A percentile compares a stretch with the other conserved stretches of the same genome.
Evolutionary conservation across 1,140 invertebrate species (phyloP).

Genomic region (Coenobita brevimanus): DNA sequence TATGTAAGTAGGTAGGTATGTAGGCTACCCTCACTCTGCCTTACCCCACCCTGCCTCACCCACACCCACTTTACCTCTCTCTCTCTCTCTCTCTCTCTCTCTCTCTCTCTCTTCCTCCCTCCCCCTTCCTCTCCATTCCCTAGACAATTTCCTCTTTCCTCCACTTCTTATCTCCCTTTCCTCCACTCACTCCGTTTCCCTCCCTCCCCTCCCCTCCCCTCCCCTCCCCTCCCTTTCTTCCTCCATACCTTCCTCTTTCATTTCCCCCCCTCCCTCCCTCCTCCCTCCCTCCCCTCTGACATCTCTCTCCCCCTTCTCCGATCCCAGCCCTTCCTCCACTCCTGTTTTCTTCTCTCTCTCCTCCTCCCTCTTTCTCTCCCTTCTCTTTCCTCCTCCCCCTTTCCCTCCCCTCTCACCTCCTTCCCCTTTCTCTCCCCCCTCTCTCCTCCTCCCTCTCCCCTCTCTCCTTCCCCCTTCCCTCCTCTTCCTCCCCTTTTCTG

Average conservation of each 20-base stretch:
- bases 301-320: too few species aligned
- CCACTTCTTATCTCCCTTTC: neutral
- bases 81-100: neutral
- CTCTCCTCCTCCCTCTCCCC: neutral
- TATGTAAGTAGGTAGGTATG: too few species aligned
- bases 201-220: neutral
- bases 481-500: neutral
- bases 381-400: neutral
- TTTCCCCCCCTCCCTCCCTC: too few species aligned
- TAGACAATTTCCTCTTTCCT: neutral
- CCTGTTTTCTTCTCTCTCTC: neutral
- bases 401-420: neutral
- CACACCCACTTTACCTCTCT: too few species aligned
- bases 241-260: too few species aligned
- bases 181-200: neutral
- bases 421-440: neutral
- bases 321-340: neutral
- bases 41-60: neutral
- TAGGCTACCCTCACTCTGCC: too few species aligned
- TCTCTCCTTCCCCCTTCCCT: neutral
- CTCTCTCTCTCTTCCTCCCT: neutral
- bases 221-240: neutral
- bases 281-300: too few species aligned
- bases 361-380: neutral
- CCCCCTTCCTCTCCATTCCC: neutral